A percentile compares a stretch with the other conserved stretches of the same genome.
Evolutionary conservation across 2,888 invertebrate species (phyloP).

Genomic region (Bembecia ichneumoniformis): DNA sequence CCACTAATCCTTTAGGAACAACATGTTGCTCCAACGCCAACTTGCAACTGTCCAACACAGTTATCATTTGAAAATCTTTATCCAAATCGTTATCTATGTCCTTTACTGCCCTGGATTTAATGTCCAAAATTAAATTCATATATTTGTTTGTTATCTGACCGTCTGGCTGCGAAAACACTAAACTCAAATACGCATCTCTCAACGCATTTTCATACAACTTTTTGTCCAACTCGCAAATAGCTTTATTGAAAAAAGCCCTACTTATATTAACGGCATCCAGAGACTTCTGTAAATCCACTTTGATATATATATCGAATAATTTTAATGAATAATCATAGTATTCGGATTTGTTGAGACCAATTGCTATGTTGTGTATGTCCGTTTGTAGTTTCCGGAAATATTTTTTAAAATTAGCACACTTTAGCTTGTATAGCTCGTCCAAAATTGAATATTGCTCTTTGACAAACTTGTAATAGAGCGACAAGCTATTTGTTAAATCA

Average conservation of each 20-base stretch:
- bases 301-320: conserved; percentile 44
- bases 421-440: conserved; percentile 22
- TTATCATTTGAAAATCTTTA: conserved; percentile 27
- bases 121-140: conserved; percentile 53
- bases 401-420: conserved; percentile 40
- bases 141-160: conserved; percentile 37
- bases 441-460: conserved; percentile 34
- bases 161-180: conserved; percentile 33
- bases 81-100: conserved; percentile 14
- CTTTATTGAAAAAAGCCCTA: conserved; percentile 51
- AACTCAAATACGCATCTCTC: conserved; percentile 41
- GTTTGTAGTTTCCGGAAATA: conserved; percentile 45
- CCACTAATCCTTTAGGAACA: conserved; percentile 30
- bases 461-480: conserved; percentile 22
- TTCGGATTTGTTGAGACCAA: conserved; percentile 36
- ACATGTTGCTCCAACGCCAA: conserved; percentile 15
- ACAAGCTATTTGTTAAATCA: conserved; percentile 20
- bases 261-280: conserved; percentile 39
- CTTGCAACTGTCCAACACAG: conserved; percentile 32
- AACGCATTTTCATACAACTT: conserved; percentile 38
- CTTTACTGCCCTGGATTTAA: conserved; percentile 46
- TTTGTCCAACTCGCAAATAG: conserved; percentile 49
- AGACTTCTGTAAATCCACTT: conserved; percentile 31
- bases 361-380: conserved; percentile 51
- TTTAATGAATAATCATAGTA: conserved; percentile 39